These are phyloP conservation scores for Propithecus coquereli DNA, from an alignment of 2,113 vertebrate species.

Conservation along the genomic window DNA sequence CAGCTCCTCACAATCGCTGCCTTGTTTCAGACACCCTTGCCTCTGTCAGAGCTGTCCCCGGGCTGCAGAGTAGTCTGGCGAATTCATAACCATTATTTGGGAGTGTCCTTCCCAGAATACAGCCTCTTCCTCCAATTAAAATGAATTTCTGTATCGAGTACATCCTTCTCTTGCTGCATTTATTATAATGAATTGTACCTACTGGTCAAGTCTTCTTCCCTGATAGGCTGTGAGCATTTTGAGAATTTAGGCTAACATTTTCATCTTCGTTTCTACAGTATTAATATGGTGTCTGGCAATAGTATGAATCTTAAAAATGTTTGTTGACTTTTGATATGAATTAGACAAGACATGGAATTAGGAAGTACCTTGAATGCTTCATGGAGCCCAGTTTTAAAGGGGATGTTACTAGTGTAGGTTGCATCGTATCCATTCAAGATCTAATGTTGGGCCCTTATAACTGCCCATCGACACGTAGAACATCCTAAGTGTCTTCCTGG, in stretches of 20 bases:
- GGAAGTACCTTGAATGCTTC: background rate
- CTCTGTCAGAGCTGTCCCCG: background rate
- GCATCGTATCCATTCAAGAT: background rate
- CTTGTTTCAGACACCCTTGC: background rate
- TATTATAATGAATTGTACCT: background rate
- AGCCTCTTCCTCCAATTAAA: background rate
- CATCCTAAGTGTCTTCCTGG: background rate
- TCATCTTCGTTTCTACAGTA: background rate
- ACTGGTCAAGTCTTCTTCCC: background rate
- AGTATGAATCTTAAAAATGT: background rate
- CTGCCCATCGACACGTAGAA: background rate
- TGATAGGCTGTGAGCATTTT: background rate
- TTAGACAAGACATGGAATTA: background rate
- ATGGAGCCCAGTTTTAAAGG: background rate
- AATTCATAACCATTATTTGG: background rate
- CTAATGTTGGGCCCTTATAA: background rate
- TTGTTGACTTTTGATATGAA: conserved; percentile 5
- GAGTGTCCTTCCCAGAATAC: background rate
- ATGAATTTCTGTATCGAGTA: background rate
- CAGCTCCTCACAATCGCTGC: background rate
- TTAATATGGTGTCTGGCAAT: background rate
- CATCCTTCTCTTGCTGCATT: background rate
- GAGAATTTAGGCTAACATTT: background rate
- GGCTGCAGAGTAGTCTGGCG: background rate
- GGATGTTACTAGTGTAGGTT: background rate